phyloP scores from a whole-genome alignment of 2,797 vertebrate species.

The Salmo trutta region DNA sequence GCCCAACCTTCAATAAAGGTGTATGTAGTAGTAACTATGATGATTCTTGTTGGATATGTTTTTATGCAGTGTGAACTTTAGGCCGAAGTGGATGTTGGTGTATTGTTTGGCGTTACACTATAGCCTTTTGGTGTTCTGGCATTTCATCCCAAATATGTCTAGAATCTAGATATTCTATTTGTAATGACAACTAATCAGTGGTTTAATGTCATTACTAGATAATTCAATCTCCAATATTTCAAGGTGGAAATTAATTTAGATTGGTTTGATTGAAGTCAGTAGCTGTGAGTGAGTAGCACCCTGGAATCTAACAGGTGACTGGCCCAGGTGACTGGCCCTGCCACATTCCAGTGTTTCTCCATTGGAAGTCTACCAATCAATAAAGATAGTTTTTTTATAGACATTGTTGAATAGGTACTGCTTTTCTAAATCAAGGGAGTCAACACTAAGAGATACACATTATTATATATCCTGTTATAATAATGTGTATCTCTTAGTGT shows the following conservation, averaged over 20 bases:
- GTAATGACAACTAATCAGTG: background rate
- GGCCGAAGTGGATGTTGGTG: background rate
- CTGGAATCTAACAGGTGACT: background rate
- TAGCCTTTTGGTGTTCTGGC: background rate
- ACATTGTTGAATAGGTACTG: too few species aligned
- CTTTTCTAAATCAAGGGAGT: too few species aligned
- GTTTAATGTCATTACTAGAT: too few species aligned
- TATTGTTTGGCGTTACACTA: background rate
- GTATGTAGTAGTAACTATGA: background rate
- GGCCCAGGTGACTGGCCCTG: background rate
- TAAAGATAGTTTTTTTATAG: too few species aligned
- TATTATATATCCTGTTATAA: too few species aligned
- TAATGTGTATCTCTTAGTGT: background rate
- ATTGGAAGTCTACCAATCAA: background rate
- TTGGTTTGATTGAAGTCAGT: background rate
- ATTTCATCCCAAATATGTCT: constrained; percentile 1
- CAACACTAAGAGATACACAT: too few species aligned
- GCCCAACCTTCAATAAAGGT: background rate
- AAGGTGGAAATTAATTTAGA: background rate
- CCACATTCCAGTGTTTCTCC: background rate
- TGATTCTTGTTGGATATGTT: background rate
- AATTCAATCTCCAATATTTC: too few species aligned
- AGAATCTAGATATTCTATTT: background rate
- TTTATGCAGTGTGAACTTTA: background rate
- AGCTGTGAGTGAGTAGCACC: background rate